Percentiles rank a stretch among this genome's conserved stretches.
phyloP scores from a whole-genome alignment of 2,797 vertebrate genomes.

The Malacoctenus gilli region DNA sequence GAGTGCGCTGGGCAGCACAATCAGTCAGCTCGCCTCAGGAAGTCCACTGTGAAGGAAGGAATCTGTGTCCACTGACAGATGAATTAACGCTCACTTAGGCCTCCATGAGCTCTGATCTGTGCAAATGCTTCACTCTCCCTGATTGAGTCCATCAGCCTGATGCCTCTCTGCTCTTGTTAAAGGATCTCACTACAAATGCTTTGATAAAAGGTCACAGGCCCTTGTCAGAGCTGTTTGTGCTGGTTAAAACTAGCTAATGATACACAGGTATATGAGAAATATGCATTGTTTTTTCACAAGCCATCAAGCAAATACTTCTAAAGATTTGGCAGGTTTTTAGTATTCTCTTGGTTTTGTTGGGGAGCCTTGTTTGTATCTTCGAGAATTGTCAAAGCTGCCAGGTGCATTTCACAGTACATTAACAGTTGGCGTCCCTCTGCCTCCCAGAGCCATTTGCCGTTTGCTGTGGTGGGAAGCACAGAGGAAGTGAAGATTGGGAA shows the following conservation, averaged over 20 bases:
- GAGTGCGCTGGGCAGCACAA: constrained; percentile 22
- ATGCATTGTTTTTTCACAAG: neutral
- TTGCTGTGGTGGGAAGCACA: constrained; percentile 97
- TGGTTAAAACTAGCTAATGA: constrained; percentile 8
- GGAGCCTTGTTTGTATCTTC: neutral
- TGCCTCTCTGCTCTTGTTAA: constrained; percentile 13
- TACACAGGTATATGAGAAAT: neutral
- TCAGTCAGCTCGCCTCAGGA: too few relatives aligned
- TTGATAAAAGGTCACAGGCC: constrained; percentile 7
- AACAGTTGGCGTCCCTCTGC: neutral
- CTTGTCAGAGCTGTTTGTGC: neutral
- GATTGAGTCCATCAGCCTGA: constrained; percentile 17
- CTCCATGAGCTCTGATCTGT: constrained; percentile 29
- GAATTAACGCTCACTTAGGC: constrained; percentile 34
- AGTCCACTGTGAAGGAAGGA: too few relatives aligned
- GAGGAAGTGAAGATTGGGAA: constrained; percentile 98
- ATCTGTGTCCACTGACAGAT: too few relatives aligned
- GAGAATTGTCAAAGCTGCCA: neutral
- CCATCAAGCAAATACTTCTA: neutral
- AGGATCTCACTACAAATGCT: neutral
- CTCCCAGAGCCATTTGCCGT: constrained; percentile 94
- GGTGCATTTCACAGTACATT: neutral
- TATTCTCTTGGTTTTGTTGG: neutral
- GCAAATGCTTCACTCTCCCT: constrained; percentile 17
- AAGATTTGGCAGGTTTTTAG: too few relatives aligned